These are phyloP conservation scores for Xenentodon cancila DNA, from an alignment of 2,797 vertebrate genomes.

Conservation along the genomic window DNA sequence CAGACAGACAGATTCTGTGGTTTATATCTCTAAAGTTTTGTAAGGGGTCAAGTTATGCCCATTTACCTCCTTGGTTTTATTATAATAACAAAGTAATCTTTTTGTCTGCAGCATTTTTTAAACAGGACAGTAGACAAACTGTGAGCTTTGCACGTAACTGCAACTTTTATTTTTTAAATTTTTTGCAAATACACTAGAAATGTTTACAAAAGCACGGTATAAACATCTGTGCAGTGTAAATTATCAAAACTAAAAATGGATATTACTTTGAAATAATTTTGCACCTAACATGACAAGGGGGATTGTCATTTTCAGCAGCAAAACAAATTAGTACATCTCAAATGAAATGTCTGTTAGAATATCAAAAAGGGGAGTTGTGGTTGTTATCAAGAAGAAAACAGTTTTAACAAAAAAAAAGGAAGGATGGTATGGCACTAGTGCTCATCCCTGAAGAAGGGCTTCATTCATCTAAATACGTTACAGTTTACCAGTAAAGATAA, in stretches of 20 bases:
- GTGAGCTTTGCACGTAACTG: slow-evolving; percentile 62
- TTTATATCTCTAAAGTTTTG: background rate
- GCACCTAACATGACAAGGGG: slow-evolving; percentile 83
- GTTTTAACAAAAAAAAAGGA: slow-evolving; percentile 14
- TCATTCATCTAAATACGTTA: slow-evolving; percentile 81
- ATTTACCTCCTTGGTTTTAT: background rate
- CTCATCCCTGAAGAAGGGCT: slow-evolving; percentile 80
- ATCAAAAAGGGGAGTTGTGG: slow-evolving; percentile 26
- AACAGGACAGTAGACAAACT: slow-evolving; percentile 24
- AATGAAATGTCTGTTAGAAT: slow-evolving; percentile 65
- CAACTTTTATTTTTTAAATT: slow-evolving; percentile 78
- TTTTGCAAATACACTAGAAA: slow-evolving; percentile 89
- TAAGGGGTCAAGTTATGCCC: background rate
- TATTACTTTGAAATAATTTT: slow-evolving; percentile 81
- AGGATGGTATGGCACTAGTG: slow-evolving; percentile 76
- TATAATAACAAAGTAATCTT: background rate
- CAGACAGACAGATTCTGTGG: too few species aligned
- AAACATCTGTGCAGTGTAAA: slow-evolving; percentile 88
- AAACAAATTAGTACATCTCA: slow-evolving; percentile 75
- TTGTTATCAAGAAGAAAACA: slow-evolving; percentile 50
- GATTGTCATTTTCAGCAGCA: slow-evolving; percentile 87
- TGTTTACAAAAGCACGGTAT: slow-evolving; percentile 88
- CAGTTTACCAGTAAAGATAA: slow-evolving; percentile 73
- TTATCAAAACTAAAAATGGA: slow-evolving; percentile 86
- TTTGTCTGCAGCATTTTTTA: background rate